A percentile compares a stretch with the other conserved stretches of the same genome.
These are phyloP conservation scores for Aix galericulata DNA, from an alignment of 2,113 vertebrate species.

Conservation along the genomic window DNA sequence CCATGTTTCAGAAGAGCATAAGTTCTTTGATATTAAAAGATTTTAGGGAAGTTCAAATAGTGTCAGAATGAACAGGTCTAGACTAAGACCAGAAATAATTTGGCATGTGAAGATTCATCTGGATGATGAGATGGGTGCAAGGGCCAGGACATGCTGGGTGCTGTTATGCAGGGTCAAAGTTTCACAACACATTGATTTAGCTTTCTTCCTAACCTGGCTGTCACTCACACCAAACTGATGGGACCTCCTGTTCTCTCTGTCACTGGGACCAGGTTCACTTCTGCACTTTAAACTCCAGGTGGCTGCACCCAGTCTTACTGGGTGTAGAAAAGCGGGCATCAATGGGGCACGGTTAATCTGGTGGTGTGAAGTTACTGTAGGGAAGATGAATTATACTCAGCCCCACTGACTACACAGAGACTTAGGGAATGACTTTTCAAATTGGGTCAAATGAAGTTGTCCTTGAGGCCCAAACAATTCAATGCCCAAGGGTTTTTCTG, in stretches of 20 bases:
- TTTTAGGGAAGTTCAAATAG: not conserved
- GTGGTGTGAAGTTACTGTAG: rapidly evolving
- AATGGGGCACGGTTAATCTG: not conserved
- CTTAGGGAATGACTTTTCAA: not conserved
- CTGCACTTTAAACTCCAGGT: not conserved
- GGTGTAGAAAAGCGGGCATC: not conserved
- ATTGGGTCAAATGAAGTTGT: no score
- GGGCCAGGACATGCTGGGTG: not conserved
- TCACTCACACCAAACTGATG: not conserved
- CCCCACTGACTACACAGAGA: not conserved
- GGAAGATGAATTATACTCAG: not conserved
- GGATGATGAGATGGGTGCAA: not conserved
- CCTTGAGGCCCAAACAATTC: not conserved
- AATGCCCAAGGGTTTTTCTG: not conserved
- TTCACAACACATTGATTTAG: not conserved
- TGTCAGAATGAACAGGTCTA: not conserved
- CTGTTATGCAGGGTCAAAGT: not conserved
- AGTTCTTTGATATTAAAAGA: not conserved
- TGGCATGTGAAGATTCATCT: not conserved
- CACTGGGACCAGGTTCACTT: not conserved
- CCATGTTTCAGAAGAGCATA: not conserved
- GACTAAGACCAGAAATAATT: not conserved
- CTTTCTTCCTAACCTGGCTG: not conserved
- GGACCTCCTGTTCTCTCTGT: not conserved
- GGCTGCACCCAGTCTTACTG: not conserved